phyloP scores from a whole-genome alignment of 2,113 vertebrate genomes.

The Petromus typicus region DNA sequence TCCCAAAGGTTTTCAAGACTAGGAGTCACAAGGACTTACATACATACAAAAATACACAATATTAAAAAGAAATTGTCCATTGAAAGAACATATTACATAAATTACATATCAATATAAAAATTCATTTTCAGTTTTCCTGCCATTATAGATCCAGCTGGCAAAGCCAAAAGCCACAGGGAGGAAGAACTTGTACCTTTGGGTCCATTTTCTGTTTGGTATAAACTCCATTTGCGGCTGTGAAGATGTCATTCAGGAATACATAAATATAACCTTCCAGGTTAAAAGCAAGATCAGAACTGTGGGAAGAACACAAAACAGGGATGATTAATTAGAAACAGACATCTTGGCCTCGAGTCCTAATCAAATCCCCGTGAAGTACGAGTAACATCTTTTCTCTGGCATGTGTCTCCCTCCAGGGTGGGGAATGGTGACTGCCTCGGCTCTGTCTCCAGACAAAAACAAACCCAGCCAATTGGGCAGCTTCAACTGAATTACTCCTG shows the following conservation, averaged over 20 bases:
- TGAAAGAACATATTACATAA: not conserved
- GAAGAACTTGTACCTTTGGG: conserved; percentile 88
- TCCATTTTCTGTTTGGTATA: conserved; percentile 95
- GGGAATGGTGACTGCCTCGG: not conserved
- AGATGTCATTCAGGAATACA: conserved; percentile 94
- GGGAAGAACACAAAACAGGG: conserved; percentile 42
- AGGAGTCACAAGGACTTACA: not conserved
- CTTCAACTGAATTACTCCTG: not conserved
- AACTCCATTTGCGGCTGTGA: conserved; percentile 94
- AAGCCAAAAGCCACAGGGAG: not conserved
- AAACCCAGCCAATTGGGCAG: not conserved
- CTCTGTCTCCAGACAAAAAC: not conserved
- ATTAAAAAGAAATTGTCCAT: conserved; percentile 11
- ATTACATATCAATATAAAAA: not conserved
- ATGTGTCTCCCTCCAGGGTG: not conserved
- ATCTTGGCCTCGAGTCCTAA: not conserved
- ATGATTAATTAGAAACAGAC: conserved; percentile 7
- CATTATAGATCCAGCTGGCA: not conserved
- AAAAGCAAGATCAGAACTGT: conserved; percentile 95
- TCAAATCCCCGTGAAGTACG: not conserved
- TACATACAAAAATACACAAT: not conserved
- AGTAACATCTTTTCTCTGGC: not conserved
- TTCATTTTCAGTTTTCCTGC: not conserved
- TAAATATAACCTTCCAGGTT: conserved; percentile 91
- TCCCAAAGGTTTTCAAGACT: not conserved